Percentiles rank a stretch among this genome's conserved stretches.
Evolutionary conservation across 2,113 vertebrate genomes (phyloP).

Genomic region (Pardalotus punctatus): DNA sequence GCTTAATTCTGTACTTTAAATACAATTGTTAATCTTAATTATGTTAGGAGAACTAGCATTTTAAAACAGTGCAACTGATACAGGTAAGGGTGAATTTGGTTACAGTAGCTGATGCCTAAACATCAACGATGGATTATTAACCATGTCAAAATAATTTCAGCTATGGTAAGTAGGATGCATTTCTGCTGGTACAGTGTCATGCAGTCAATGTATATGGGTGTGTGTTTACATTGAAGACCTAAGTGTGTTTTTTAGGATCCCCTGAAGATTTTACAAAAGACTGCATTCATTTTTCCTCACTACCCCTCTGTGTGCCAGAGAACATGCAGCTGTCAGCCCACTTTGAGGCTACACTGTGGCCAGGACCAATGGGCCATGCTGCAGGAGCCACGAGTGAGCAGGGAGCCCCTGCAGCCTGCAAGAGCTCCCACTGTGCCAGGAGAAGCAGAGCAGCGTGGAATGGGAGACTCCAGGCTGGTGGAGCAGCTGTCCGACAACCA

Average conservation of each 20-base stretch:
- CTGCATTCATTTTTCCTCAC: background rate
- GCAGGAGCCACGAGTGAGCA: fast-evolving
- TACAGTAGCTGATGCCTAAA: background rate
- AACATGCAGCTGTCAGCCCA: fast-evolving
- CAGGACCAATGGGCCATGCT: too few relatives aligned
- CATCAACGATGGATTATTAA: background rate
- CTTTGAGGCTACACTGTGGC: fast-evolving
- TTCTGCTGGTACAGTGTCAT: background rate
- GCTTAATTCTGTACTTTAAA: background rate
- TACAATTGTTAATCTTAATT: background rate
- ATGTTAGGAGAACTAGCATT: background rate
- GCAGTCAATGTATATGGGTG: background rate
- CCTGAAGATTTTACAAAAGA: background rate
- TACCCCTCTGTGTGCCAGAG: fast-evolving
- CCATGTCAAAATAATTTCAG: background rate
- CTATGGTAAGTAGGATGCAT: background rate
- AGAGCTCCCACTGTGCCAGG: background rate
- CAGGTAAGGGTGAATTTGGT: background rate
- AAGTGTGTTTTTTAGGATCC: background rate
- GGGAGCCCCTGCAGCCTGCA: background rate
- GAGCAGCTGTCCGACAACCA: background rate
- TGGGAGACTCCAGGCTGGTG: background rate
- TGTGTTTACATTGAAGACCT: fast-evolving
- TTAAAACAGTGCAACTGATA: background rate
- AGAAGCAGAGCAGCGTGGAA: too few relatives aligned